These are phyloP conservation scores for Rhodophaea formosa DNA, from an alignment of 2,888 invertebrate genomes.

Conservation along the genomic window DNA sequence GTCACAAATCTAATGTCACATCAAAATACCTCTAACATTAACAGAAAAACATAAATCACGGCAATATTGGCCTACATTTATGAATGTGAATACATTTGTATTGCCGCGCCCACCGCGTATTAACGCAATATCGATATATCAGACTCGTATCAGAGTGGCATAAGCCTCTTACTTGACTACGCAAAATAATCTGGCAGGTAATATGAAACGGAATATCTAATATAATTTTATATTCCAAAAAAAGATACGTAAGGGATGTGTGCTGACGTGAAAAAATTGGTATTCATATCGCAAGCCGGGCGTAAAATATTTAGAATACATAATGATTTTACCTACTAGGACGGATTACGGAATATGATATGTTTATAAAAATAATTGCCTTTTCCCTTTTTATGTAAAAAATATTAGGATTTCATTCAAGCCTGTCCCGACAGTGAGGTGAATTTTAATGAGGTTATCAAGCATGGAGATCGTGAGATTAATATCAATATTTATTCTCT, in stretches of 20 bases:
- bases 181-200: slow-evolving; percentile 3
- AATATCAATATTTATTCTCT: background rate
- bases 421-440: background rate
- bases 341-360: slow-evolving; percentile 18
- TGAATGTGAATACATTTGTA: background rate
- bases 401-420: background rate
- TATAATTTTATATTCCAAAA: slow-evolving; percentile 21
- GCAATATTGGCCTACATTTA: background rate
- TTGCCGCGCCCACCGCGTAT: background rate
- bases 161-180: background rate
- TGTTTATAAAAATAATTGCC: slow-evolving; percentile 13
- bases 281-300: slow-evolving; percentile 32
- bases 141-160: background rate
- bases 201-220: slow-evolving; percentile 15
- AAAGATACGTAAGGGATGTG: slow-evolving; percentile 35
- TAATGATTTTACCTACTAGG: slow-evolving; percentile 30
- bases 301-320: slow-evolving; percentile 42
- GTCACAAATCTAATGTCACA: too few relatives aligned
- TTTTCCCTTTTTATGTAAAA: background rate
- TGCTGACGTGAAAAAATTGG: slow-evolving; percentile 33
- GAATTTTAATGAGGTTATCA: background rate
- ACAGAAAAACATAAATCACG: background rate
- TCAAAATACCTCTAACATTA: background rate
- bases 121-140: background rate
- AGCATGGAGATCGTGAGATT: background rate